Conservation (phyloP, 2,888 invertebrate genomes). For the Bombylius discolor region DNA sequence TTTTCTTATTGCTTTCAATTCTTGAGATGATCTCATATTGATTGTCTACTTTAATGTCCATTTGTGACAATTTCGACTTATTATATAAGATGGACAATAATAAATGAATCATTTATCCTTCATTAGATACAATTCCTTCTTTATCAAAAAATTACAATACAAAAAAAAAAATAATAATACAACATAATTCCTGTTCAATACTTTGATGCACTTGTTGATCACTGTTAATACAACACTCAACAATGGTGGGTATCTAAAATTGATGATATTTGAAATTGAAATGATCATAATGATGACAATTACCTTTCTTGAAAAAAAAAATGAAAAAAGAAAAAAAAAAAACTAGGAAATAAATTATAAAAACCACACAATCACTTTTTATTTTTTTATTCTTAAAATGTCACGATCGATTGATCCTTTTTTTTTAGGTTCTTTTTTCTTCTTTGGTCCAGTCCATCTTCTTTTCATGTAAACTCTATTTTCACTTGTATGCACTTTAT, state of each 20-base stretch:
- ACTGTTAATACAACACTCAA: too few relatives aligned
- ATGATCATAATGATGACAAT: neutral
- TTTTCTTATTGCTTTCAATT: neutral
- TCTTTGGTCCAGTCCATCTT: neutral
- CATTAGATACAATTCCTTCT: neutral
- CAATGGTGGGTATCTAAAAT: too few relatives aligned
- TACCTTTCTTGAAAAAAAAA: neutral
- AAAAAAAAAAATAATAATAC: too few relatives aligned
- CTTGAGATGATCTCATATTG: neutral
- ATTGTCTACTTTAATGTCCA: neutral
- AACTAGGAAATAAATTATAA: too few relatives aligned
- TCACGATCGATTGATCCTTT: slow-evolving; percentile 2
- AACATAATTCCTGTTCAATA: too few relatives aligned
- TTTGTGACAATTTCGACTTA: neutral
- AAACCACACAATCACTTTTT: too few relatives aligned
- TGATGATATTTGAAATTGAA: neutral
- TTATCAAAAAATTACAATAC: neutral
- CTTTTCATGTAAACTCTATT: too few relatives aligned
- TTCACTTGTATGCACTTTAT: too few relatives aligned
- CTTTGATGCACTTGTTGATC: too few relatives aligned
- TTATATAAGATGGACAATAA: neutral
- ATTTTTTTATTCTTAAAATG: neutral
- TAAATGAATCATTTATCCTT: neutral
- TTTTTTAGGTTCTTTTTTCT: neutral
- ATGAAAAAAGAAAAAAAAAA: too few relatives aligned